These are phyloP conservation scores for Litocranius walleri DNA, from an alignment of 2,113 vertebrate species.

Conservation along the genomic window DNA sequence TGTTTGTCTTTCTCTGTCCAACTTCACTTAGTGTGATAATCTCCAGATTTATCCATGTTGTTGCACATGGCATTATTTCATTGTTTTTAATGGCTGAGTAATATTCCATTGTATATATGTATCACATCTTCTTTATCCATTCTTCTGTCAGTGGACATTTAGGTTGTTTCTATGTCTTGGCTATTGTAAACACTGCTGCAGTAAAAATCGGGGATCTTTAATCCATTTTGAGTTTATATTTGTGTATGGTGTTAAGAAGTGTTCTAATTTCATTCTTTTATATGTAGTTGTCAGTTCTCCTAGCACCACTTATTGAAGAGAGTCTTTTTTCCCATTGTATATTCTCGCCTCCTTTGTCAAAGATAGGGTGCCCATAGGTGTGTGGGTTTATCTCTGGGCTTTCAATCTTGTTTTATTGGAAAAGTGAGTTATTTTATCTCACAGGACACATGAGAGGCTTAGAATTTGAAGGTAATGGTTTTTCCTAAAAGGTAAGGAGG, in stretches of 20 bases:
- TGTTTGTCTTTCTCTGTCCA: neutral
- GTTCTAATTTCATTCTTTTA: neutral
- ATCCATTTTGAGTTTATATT: neutral
- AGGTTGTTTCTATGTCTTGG: neutral
- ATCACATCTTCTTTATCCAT: neutral
- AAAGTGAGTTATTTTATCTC: neutral
- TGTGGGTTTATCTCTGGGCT: neutral
- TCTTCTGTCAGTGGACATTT: neutral
- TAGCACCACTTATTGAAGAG: neutral
- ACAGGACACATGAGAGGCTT: neutral
- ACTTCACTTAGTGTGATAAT: neutral
- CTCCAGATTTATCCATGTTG: neutral
- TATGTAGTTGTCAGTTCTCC: neutral
- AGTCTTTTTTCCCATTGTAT: neutral
- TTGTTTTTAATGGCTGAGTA: neutral
- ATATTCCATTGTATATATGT: neutral
- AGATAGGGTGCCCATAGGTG: neutral
- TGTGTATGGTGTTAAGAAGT: neutral
- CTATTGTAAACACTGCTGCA: neutral
- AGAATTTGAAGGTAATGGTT: neutral
- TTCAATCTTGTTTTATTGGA: neutral
- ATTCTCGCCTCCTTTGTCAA: neutral
- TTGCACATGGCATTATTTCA: neutral
- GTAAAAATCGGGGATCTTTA: neutral
- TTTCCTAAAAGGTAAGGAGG: neutral